These are phyloP conservation scores for Graphium colonna DNA, from an alignment of 2,888 invertebrate species.

Conservation along the genomic window DNA sequence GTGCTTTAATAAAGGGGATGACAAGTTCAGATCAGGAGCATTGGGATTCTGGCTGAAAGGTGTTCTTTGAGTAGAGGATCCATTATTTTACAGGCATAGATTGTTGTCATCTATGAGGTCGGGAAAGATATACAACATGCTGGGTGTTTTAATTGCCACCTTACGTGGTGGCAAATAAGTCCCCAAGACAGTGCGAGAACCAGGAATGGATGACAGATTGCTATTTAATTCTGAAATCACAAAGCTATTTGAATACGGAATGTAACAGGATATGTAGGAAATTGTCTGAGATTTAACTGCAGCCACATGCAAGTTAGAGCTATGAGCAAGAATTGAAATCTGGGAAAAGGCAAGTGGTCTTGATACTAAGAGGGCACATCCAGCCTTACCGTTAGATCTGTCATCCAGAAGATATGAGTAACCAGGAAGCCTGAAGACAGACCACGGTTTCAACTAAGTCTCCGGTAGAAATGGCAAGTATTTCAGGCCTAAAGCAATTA, in stretches of 20 bases:
- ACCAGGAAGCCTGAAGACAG: constrained; percentile 9
- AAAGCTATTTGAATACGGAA: constrained; percentile 12
- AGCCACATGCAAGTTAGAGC: no score
- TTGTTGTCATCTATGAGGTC: constrained; percentile 18
- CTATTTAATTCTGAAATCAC: neutral
- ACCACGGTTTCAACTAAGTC: no score
- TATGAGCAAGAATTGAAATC: no score
- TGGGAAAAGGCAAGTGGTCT: neutral
- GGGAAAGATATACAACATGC: neutral
- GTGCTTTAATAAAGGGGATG: no score
- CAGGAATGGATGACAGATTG: constrained; percentile 10
- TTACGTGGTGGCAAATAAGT: constrained; percentile 20
- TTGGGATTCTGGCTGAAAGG: constrained; percentile 13
- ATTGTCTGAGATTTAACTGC: neutral
- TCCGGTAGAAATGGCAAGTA: neutral
- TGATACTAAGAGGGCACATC: constrained; percentile 17
- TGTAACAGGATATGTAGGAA: constrained; percentile 19
- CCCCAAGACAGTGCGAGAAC: constrained; percentile 21
- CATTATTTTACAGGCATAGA: constrained; percentile 19
- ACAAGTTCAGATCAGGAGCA: constrained; percentile 9
- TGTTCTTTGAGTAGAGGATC: constrained; percentile 12
- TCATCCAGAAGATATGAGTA: constrained; percentile 23
- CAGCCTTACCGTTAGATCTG: constrained; percentile 21
- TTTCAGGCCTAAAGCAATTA: neutral
- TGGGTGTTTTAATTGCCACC: constrained; percentile 16